A percentile compares a stretch with the other conserved stretches of the same genome.
Conservation (phyloP, 2,797 vertebrate species). For the Tenualosa thibaudeaui region DNA sequence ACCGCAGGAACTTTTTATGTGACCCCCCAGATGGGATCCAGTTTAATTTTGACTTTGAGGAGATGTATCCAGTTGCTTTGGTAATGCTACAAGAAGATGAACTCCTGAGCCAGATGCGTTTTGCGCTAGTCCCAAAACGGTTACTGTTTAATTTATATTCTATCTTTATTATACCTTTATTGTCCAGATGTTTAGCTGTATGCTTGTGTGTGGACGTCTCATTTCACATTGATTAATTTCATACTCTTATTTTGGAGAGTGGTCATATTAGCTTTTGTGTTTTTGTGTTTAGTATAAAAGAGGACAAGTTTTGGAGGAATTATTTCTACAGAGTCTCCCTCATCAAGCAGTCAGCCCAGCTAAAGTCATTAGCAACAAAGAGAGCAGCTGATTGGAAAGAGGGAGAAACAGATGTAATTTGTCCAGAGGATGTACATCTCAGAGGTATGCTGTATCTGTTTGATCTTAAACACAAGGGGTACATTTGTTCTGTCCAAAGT, state of each 20-base stretch:
- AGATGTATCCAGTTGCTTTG: constrained; percentile 90
- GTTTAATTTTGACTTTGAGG: constrained; percentile 94
- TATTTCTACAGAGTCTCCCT: constrained; percentile 93
- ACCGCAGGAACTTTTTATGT: constrained; percentile 93
- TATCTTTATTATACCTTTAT: background rate
- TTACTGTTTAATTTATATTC: constrained; percentile 67
- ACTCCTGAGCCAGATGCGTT: constrained; percentile 95
- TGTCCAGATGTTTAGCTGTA: background rate
- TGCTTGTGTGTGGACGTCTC: background rate
- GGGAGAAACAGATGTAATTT: constrained; percentile 36
- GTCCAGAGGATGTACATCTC: background rate
- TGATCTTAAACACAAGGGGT: background rate
- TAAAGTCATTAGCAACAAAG: constrained; percentile 85
- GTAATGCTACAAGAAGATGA: constrained; percentile 96
- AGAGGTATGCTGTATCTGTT: background rate
- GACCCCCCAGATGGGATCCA: constrained; percentile 94
- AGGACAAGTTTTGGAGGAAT: constrained; percentile 93
- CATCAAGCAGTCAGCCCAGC: constrained; percentile 91
- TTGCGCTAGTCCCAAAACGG: constrained; percentile 95
- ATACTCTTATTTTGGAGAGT: background rate
- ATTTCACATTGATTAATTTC: too few relatives aligned
- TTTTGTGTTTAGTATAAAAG: constrained; percentile 74
- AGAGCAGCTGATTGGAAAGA: constrained; percentile 75
- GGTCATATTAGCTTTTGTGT: background rate
- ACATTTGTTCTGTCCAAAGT: background rate